phyloP scores from a whole-genome alignment of 2,113 vertebrate genomes.

The Hiodon tergisus region DNA sequence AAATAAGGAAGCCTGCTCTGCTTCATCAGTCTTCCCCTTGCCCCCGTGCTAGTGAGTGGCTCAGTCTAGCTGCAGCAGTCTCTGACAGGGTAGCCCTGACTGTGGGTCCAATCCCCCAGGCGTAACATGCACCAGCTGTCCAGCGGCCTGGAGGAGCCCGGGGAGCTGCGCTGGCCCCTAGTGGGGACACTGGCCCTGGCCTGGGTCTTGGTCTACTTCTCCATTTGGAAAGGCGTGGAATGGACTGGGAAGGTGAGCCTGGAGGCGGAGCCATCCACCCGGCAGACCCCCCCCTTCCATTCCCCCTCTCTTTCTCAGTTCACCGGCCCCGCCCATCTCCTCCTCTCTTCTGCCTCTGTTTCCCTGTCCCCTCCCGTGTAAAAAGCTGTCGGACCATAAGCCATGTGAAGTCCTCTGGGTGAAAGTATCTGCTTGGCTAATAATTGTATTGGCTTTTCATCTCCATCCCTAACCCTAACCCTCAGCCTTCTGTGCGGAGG shows the following conservation, averaged over 20 bases:
- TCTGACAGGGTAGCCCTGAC: background rate
- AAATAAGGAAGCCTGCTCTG: too few relatives aligned
- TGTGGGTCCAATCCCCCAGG: conserved; percentile 45
- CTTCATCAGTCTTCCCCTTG: too few relatives aligned
- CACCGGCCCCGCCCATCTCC: too few relatives aligned
- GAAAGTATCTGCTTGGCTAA: too few relatives aligned
- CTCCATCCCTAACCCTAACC: too few relatives aligned
- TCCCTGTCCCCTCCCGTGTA: too few relatives aligned
- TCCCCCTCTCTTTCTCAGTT: too few relatives aligned
- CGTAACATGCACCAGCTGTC: conserved; percentile 85
- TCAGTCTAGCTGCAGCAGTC: background rate
- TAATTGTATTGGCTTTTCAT: too few relatives aligned
- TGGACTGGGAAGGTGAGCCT: conserved; percentile 83
- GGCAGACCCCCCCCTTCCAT: background rate
- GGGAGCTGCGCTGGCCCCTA: conserved; percentile 75
- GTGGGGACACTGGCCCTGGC: conserved; percentile 75
- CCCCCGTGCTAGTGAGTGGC: background rate
- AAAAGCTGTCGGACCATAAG: too few relatives aligned
- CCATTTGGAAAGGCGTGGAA: conserved; percentile 90
- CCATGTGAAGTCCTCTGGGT: too few relatives aligned
- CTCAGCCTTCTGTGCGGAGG: too few relatives aligned
- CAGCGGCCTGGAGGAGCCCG: conserved; percentile 72
- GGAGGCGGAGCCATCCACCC: background rate
- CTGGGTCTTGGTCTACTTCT: conserved; percentile 90
- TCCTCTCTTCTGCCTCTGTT: too few relatives aligned